These are phyloP conservation scores for Monodelphis domestica DNA, from an alignment of 2,797 vertebrate genomes.

Conservation along the genomic window DNA sequence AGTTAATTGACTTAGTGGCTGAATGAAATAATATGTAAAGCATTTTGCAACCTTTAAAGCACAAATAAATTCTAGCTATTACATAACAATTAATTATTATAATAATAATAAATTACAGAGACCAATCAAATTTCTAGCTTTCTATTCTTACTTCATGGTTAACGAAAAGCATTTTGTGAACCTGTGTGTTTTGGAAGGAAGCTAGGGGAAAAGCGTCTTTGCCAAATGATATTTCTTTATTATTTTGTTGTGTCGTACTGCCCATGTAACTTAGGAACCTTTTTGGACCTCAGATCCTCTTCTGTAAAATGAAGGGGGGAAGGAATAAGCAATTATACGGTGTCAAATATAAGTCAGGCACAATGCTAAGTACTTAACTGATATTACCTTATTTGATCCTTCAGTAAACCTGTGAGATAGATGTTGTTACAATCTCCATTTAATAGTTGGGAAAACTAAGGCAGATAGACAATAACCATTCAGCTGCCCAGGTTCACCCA, in stretches of 20 bases:
- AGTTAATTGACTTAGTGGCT: slow-evolving; percentile 47
- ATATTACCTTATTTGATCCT: neutral
- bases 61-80: too few relatives aligned
- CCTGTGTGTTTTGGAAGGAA: slow-evolving; percentile 40
- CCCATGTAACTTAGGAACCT: neutral
- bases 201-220: neutral
- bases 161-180: slow-evolving; percentile 57
- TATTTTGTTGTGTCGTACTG: neutral
- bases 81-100: too few relatives aligned
- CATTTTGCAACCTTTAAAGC: neutral
- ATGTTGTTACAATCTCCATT: neutral
- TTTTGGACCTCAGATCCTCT: neutral
- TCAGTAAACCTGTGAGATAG: neutral
- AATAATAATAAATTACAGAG: neutral
- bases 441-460: neutral
- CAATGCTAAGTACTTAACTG: neutral
- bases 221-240: neutral
- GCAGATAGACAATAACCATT: neutral
- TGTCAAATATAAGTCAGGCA: neutral
- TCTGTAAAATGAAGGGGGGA: neutral
- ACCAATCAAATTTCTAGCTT: slow-evolving; percentile 22
- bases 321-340: neutral
- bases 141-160: slow-evolving; percentile 33
- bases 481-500: neutral
- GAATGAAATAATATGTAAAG: neutral